Base-by-base conservation (phyloP, 1,140 invertebrate species). In the Mesaphorura yosii region DNA sequence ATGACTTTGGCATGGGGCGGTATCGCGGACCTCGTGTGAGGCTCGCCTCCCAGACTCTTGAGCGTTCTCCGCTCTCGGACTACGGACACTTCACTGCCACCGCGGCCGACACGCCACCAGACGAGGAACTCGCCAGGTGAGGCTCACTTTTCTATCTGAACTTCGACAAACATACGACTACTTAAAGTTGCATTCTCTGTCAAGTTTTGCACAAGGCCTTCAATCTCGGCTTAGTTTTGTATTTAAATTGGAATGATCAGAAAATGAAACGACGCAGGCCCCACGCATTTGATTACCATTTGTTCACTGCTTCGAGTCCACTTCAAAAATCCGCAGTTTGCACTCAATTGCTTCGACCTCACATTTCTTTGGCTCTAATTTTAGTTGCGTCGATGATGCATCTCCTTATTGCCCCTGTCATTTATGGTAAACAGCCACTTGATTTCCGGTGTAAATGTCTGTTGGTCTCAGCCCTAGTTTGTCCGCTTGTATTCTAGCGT, bases 361-460 rank as follows among this genome's bases (percentile, higher is more conserved):
- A n/a, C n/a, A n/a, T n/a, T n/a, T n/a, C n/a, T n/a, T n/a, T n/a
- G n/a, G n/a, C n/a, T 53, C 49, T 46, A 20, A 4, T 55, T 62
- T 57, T 62, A 62, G 60, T 62, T 62, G 53, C 57, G 39, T 57
- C 60, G 60, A 62, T 55, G 60, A 49, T 54, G 50, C 54, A 59
- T 59, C 56, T 38, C 57, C 57, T 29, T 62, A 41, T 57, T 60
- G 60, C 45, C 60, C 60, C 28, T 62, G 60, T 52, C 55, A 57
- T 59, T 62, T 62, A 57, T 62, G 60, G 60, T 62, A 62, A 56
- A 51, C 51, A 19, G 31, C 27, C 34, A 48, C 37, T 48, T 37
- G 27, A 34, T 48, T 48, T n/a, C n/a, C n/a, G n/a, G n/a, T n/a
- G n/a, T n/a, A n/a, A n/a, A n/a, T n/a, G 34, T 41, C 44, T 17